Evolutionary conservation across 2,113 vertebrate genomes (phyloP).

Genomic region (Sceloporus undulatus): DNA sequence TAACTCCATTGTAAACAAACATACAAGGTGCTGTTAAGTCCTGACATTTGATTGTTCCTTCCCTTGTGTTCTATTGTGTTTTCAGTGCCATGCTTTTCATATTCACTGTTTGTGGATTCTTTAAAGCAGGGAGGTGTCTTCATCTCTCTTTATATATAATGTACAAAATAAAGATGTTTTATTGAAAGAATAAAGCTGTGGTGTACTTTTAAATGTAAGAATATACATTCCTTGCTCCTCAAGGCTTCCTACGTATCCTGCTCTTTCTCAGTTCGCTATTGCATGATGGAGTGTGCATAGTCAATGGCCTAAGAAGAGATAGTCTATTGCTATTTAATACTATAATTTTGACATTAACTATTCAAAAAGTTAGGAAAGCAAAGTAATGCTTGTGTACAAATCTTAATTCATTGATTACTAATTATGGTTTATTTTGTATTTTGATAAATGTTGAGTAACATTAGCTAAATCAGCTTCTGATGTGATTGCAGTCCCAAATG

Average conservation of each 20-base stretch:
- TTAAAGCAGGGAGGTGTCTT: slow-evolving; percentile 69
- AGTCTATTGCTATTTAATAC: not conserved
- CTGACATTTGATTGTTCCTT: slow-evolving; percentile 31
- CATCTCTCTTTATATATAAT: slow-evolving; percentile 73
- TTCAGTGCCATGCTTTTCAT: slow-evolving; percentile 71
- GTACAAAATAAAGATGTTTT: slow-evolving; percentile 87
- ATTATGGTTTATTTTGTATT: not conserved
- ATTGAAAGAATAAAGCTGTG: slow-evolving; percentile 60
- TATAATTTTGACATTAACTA: not conserved
- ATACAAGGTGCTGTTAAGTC: slow-evolving; percentile 33
- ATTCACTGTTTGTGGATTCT: slow-evolving; percentile 73
- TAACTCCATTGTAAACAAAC: slow-evolving; percentile 44
- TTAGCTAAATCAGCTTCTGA: slow-evolving; percentile 7
- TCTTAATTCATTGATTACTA: not conserved
- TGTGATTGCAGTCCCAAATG: not conserved
- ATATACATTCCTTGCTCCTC: slow-evolving; percentile 43
- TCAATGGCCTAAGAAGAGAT: fast-evolving
- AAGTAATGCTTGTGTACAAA: not conserved
- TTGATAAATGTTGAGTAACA: slow-evolving; percentile 3
- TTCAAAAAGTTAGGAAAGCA: not conserved
- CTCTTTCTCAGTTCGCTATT: not conserved
- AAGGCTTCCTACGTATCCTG: slow-evolving; percentile 40
- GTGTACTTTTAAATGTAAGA: not conserved
- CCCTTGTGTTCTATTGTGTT: slow-evolving; percentile 69
- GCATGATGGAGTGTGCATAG: not conserved